A percentile compares a stretch with the other conserved stretches of the same genome.
Conservation (phyloP, 2,113 vertebrate genomes). For the Castor canadensis region DNA sequence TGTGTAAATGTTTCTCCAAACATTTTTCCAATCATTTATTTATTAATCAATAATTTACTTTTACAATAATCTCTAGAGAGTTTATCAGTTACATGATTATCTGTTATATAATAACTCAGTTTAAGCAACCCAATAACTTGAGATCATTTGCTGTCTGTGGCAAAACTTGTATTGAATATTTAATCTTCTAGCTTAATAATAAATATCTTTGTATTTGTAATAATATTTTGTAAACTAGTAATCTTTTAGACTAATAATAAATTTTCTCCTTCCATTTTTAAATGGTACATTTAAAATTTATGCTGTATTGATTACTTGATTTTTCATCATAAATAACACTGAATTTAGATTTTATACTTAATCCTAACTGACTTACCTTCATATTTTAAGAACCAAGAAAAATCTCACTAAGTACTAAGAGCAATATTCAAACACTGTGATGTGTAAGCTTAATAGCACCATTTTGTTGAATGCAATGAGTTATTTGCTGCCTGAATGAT, state of each 20-base stretch:
- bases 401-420: not conserved
- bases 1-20: not conserved
- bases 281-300: not conserved
- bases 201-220: not conserved
- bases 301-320: not conserved
- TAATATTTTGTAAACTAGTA: not conserved
- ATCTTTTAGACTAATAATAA: not conserved
- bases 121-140: not conserved
- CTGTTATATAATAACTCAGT: not conserved
- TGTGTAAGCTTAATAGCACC: not conserved
- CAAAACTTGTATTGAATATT: not conserved
- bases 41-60: conserved; percentile 16
- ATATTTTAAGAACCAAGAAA: conserved; percentile 45
- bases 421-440: not conserved
- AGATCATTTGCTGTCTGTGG: not conserved
- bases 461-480: not conserved
- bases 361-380: not conserved
- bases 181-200: not conserved
- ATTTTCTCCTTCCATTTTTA: conserved; percentile 17
- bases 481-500: not conserved
- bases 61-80: not conserved
- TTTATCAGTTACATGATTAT: not conserved
- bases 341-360: conserved; percentile 34
- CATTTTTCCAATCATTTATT: not conserved
- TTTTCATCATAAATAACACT: not conserved